phyloP scores from a whole-genome alignment of 1,140 invertebrate species.

The Carposina sasakii region DNA sequence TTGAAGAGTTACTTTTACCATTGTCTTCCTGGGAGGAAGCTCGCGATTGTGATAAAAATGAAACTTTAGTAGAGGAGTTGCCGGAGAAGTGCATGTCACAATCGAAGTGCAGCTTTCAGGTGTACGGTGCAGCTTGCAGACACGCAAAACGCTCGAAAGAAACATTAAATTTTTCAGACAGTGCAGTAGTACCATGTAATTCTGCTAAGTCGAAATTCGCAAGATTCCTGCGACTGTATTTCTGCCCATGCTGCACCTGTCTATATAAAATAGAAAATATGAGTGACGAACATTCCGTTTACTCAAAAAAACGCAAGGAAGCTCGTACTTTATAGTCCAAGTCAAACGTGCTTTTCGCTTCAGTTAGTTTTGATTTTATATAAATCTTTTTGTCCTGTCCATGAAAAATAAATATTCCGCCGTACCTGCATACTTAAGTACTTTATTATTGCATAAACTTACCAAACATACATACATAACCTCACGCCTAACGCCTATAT shows the following conservation, averaged over 20 bases:
- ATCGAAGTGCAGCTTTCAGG: background rate
- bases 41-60: too few species aligned
- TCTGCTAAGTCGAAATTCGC: slow-evolving; percentile 50
- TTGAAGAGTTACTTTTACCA: slow-evolving; percentile 51
- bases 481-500: too few species aligned
- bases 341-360: background rate
- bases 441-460: too few species aligned
- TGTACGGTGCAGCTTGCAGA: slow-evolving; percentile 20
- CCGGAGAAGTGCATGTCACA: background rate
- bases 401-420: too few species aligned
- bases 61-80: slow-evolving; percentile 4
- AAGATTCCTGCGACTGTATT: slow-evolving; percentile 56
- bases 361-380: background rate
- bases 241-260: slow-evolving; percentile 60
- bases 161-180: slow-evolving; percentile 25
- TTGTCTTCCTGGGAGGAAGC: slow-evolving; percentile 53
- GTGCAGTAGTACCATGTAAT: too few species aligned
- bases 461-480: too few species aligned
- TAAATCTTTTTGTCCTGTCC: background rate
- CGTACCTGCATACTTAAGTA: too few species aligned
- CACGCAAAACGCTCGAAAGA: slow-evolving; percentile 17
- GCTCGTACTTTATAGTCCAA: too few species aligned
- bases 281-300: slow-evolving; percentile 29
- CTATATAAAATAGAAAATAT: slow-evolving; percentile 52
- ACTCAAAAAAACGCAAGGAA: slow-evolving; percentile 25